These are phyloP conservation scores for Leptothorax acervorum DNA, from an alignment of 2,888 invertebrate genomes.

Conservation along the genomic window DNA sequence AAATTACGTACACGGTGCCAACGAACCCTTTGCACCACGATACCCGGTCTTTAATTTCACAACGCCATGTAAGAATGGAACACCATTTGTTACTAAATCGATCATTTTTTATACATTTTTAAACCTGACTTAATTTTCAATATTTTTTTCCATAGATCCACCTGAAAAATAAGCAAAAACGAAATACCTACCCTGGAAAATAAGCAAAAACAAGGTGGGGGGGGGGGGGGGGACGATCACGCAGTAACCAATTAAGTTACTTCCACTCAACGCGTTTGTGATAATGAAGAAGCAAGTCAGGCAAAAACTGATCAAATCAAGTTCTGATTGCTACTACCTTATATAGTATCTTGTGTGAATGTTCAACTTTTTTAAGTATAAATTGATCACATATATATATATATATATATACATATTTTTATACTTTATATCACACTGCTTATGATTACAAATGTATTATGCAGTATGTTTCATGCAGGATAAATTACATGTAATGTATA, in stretches of 20 bases:
- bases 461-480: not conserved
- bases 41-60: constrained; percentile 67
- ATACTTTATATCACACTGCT: constrained; percentile 10
- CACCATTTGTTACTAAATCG: not conserved
- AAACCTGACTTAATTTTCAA: not conserved
- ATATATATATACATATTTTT: constrained; percentile 29
- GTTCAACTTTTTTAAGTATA: constrained; percentile 33
- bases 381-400: not conserved
- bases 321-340: constrained; percentile 16
- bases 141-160: constrained; percentile 5
- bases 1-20: constrained; percentile 58
- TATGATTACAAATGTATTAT: constrained; percentile 10
- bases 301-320: not conserved
- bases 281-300: not conserved
- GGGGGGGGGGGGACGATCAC: not conserved
- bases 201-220: not conserved
- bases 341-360: not conserved
- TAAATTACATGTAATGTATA: not conserved
- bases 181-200: not conserved
- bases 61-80: constrained; percentile 51
- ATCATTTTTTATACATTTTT: constrained; percentile 10
- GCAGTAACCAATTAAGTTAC: not conserved
- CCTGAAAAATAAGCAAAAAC: constrained; percentile 7
- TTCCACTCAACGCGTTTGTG: not conserved
- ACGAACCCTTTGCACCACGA: constrained; percentile 59